These are phyloP conservation scores for Ormyrus rosae DNA, from an alignment of 2,888 invertebrate species.

Conservation along the genomic window DNA sequence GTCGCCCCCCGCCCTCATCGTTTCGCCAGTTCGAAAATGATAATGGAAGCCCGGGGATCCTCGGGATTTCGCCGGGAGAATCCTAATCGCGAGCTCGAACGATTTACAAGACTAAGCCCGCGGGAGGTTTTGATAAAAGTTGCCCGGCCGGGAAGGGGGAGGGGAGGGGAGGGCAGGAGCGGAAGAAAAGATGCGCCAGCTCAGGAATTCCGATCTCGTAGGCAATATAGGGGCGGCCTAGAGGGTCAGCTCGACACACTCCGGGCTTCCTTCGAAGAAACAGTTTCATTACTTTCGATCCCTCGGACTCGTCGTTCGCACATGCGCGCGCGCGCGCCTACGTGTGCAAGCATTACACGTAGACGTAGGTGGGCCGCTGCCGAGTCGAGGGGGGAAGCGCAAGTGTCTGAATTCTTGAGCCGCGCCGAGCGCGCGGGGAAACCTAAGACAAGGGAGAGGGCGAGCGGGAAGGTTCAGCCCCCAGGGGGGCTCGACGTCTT, in stretches of 20 bases:
- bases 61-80: slow-evolving; percentile 44
- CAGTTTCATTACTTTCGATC: slow-evolving; percentile 75
- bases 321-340: background rate
- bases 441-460: slow-evolving; percentile 63
- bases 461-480: slow-evolving; percentile 47
- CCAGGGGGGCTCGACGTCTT: slow-evolving; percentile 62
- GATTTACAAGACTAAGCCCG: slow-evolving; percentile 54
- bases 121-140: slow-evolving; percentile 56
- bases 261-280: slow-evolving; percentile 66
- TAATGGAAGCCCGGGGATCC: slow-evolving; percentile 40
- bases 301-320: slow-evolving; percentile 48
- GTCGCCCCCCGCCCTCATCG: background rate
- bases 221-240: slow-evolving; percentile 66
- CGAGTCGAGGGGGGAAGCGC: slow-evolving; percentile 31
- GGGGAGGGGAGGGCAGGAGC: slow-evolving; percentile 23
- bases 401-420: slow-evolving; percentile 64
- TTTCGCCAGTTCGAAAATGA: slow-evolving; percentile 36
- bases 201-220: slow-evolving; percentile 70
- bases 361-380: background rate
- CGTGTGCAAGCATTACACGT: slow-evolving; percentile 12
- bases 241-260: slow-evolving; percentile 59
- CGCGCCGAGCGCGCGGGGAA: slow-evolving; percentile 56
- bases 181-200: slow-evolving; percentile 48
- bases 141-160: background rate
- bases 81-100: slow-evolving; percentile 53